Evolutionary conservation across 2,113 vertebrate genomes (phyloP), one percentile per base, ranked within the genome.

Genomic region (Peucedramus taeniatus): DNA sequence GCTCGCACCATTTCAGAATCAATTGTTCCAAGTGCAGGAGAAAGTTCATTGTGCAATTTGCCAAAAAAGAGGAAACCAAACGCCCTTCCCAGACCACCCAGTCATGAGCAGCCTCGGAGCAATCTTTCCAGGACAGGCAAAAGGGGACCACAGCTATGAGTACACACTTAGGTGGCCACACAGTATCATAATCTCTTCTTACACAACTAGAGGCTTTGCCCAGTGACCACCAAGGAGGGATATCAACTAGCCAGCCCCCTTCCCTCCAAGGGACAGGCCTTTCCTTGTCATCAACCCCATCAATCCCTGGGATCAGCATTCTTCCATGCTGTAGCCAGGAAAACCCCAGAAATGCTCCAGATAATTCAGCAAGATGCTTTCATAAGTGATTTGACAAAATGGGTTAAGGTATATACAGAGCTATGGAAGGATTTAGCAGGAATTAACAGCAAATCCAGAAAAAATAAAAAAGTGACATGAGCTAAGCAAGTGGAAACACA

Each of bases 381-480:
- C 31, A 19, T 28, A 69, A 80, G 44, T 3, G 5, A 61, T 64
- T 40, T 90, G 56, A 83, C 26, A 56, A 54, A 72, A 75, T 1
- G 1, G 20, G 44, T 2, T 66, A 65, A 75, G 45, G 26, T 19
- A 69, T 6, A 14, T 8, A 54, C 1, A 2, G 16, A 93, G n/a
- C 15, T 61, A 44, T 7, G 11, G 24, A 89, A 91, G 42, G 79
- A 82, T 72, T 95, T 87, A 88, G 42, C 45, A 86, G 47, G 24
- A 83, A 80, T 81, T 92, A 79, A 83, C 69, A 93, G 61, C 11
- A 94, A 96, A 86, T 79, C 81, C 63, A 86, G 79, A 57, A 72
- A 50, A 74, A 59, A 77, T 19, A 82, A 40, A 91, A 78, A 96
- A 93, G 35, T 54, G 54, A 71, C 49, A 82, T 2, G 4, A 90